These are phyloP conservation scores for Stichodactyla helianthus DNA, from an alignment of 64 coral and sea anemone genomes.

Conservation along the genomic window DNA sequence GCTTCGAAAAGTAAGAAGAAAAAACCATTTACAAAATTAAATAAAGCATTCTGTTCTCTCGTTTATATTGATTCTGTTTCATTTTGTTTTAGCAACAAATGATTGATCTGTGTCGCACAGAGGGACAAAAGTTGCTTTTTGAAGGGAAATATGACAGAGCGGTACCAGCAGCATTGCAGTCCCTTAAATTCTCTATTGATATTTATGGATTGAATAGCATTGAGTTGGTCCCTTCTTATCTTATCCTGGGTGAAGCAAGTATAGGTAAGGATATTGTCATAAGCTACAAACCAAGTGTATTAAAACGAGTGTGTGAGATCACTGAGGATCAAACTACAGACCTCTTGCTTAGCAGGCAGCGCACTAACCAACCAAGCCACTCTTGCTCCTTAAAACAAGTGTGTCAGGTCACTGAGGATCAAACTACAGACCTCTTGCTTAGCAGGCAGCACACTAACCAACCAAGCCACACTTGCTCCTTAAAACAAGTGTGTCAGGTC, in stretches of 20 bases:
- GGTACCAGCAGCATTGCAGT: conserved; percentile 85
- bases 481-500: no score
- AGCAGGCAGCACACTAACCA: not conserved
- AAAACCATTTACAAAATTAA: not conserved
- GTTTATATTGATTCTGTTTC: not conserved
- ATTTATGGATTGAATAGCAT: conserved; percentile 94
- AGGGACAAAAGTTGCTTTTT: conserved; percentile 92
- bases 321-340: not conserved
- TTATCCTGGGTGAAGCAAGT: conserved; percentile 92
- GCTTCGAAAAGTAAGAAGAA: conserved; percentile 57
- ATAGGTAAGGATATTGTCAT: conserved; percentile 59
- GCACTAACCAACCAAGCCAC: not conserved
- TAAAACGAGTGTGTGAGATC: no score
- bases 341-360: not conserved
- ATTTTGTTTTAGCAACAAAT: conserved; percentile 77
- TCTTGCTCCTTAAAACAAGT: no score
- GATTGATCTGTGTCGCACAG: conserved; percentile 95
- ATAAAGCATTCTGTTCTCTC: not conserved
- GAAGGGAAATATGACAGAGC: conserved; percentile 95
- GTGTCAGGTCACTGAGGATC: not conserved
- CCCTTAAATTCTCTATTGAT: conserved; percentile 94
- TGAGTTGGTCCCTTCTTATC: conserved; percentile 94
- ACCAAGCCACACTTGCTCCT: not conserved
- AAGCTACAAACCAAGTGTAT: not conserved
- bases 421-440: not conserved